These are phyloP conservation scores for Drosophila pandora DNA, from an alignment of 1,140 invertebrate species.

Conservation along the genomic window DNA sequence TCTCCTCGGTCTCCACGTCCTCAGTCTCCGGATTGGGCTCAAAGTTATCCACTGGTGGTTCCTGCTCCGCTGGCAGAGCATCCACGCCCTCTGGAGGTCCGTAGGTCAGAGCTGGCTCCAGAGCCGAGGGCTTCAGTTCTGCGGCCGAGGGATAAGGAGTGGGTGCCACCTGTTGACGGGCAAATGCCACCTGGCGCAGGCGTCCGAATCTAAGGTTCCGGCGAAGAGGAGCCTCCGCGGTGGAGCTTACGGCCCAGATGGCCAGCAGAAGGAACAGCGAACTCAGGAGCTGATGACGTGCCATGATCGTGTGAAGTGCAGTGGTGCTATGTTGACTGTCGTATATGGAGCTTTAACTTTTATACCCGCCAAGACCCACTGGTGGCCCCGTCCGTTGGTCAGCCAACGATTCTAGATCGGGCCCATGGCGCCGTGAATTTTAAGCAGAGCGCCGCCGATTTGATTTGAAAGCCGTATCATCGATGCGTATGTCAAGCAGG, in stretches of 20 bases:
- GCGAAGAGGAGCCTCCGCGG: conserved; percentile 42
- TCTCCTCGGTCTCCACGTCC: conserved; percentile 64
- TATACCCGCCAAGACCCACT: conserved; percentile 35
- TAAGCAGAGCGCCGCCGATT: conserved; percentile 47
- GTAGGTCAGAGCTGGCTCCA: conserved; percentile 65
- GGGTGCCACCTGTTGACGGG: conserved; percentile 54
- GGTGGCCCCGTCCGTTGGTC: conserved; percentile 44
- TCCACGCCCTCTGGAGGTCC: conserved; percentile 64
- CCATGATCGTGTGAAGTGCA: conserved; percentile 68
- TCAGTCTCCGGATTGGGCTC: conserved; percentile 54
- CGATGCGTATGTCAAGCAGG: conserved; percentile 67
- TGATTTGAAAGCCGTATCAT: conserved; percentile 41
- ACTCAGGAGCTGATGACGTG: conserved; percentile 57
- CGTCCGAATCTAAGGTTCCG: conserved; percentile 24
- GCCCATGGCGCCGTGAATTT: conserved; percentile 50
- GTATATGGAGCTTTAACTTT: conserved; percentile 68
- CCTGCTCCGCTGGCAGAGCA: conserved; percentile 44
- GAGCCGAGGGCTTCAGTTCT: conserved; percentile 63
- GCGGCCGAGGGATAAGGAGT: conserved; percentile 71
- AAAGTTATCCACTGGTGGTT: conserved; percentile 40
- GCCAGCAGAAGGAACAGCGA: conserved; percentile 57
- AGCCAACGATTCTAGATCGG: conserved; percentile 58
- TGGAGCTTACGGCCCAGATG: conserved; percentile 43
- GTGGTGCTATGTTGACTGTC: conserved; percentile 48
- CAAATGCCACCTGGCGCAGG: conserved; percentile 42